Evolutionary conservation across 2,797 vertebrate genomes (phyloP).

Genomic region (Pipistrellus pygmaeus): DNA sequence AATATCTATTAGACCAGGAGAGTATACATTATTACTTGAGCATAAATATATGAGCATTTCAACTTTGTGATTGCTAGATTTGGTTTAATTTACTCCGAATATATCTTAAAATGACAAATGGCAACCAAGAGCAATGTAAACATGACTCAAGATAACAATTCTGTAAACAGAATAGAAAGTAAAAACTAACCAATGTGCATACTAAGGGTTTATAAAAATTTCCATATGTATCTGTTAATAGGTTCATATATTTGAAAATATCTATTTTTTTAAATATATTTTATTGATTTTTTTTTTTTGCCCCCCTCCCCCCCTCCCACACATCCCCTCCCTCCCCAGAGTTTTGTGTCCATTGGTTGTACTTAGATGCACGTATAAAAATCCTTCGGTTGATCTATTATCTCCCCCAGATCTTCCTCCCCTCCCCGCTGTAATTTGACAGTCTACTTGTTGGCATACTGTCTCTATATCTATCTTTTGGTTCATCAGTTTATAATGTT

Average conservation of each 20-base stretch:
- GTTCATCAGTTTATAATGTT: too few relatives aligned
- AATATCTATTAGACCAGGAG: not conserved
- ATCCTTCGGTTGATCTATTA: too few relatives aligned
- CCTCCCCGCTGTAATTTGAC: too few relatives aligned
- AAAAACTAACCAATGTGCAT: not conserved
- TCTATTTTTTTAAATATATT: too few relatives aligned
- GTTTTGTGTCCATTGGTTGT: too few relatives aligned
- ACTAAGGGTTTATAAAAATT: not conserved
- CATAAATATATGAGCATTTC: conserved; percentile 10
- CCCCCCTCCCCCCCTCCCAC: too few relatives aligned
- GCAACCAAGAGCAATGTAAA: conserved; percentile 35
- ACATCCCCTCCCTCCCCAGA: too few relatives aligned
- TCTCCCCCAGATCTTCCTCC: too few relatives aligned
- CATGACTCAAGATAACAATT: conserved; percentile 18
- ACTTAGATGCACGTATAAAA: too few relatives aligned
- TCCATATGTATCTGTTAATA: not conserved
- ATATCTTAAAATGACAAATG: conserved; percentile 54
- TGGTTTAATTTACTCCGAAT: conserved; percentile 30
- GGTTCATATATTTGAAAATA: not conserved
- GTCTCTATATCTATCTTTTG: too few relatives aligned
- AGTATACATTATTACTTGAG: not conserved
- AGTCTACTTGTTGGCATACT: too few relatives aligned
- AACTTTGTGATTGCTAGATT: conserved; percentile 43
- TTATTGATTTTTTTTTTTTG: too few relatives aligned
- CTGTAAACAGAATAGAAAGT: not conserved